These are phyloP conservation scores for Caradrina kadenii DNA, from an alignment of 2,888 invertebrate genomes.

Conservation along the genomic window DNA sequence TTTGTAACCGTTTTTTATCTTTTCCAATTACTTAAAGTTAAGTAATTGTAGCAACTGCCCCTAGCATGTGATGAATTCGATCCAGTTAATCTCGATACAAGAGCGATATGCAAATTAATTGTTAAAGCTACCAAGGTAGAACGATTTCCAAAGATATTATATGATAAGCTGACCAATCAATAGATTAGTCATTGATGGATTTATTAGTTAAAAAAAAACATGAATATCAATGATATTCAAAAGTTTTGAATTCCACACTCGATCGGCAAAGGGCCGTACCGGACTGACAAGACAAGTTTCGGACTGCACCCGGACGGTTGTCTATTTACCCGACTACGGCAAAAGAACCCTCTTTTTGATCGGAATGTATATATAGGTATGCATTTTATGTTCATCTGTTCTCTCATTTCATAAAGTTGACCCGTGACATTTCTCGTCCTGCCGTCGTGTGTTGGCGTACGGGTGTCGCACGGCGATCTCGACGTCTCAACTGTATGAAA, in stretches of 20 bases:
- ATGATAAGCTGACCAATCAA: conserved; percentile 1
- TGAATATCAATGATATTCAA: conserved; percentile 5
- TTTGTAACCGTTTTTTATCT: conserved; percentile 25
- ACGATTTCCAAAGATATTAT: conserved; percentile 21
- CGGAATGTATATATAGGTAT: too few relatives aligned
- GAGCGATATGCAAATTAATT: conserved; percentile 49
- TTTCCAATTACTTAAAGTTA: conserved; percentile 54
- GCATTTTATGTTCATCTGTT: too few relatives aligned
- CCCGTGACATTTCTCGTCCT: too few relatives aligned
- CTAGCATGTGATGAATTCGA: conserved; percentile 47
- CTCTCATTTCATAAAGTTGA: too few relatives aligned
- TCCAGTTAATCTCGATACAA: conserved; percentile 43
- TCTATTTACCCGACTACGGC: too few relatives aligned
- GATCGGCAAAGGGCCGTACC: neutral
- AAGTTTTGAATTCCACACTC: neutral
- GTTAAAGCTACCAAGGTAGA: conserved; percentile 9
- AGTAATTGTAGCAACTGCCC: conserved; percentile 48
- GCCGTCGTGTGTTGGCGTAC: too few relatives aligned
- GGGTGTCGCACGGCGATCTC: too few relatives aligned
- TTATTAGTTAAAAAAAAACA: neutral
- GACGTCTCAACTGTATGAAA: too few relatives aligned
- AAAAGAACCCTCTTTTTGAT: too few relatives aligned
- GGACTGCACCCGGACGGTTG: too few relatives aligned
- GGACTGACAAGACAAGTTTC: too few relatives aligned
- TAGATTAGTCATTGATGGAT: neutral